Evolutionary conservation across 2,113 vertebrate genomes (phyloP).

Genomic region (Ophiodon elongatus): DNA sequence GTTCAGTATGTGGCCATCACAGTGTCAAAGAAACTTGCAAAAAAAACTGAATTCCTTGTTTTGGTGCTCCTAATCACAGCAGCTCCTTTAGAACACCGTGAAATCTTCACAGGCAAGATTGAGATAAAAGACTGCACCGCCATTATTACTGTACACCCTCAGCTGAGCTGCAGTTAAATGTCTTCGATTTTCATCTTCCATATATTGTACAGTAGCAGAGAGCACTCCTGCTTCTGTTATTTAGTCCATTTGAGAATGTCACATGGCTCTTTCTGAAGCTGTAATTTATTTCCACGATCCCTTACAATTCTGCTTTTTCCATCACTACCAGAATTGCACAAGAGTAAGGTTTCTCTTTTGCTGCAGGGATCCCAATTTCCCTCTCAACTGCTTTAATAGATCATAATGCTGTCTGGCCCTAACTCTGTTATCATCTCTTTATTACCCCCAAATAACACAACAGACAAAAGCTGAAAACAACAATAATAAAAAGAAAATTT

Average conservation of each 20-base stretch:
- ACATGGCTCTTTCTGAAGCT: neutral
- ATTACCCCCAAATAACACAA: neutral
- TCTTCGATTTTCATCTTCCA: neutral
- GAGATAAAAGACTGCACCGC: neutral
- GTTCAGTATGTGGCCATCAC: too few species aligned
- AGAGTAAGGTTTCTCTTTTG: constrained; percentile 5
- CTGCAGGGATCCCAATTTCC: neutral
- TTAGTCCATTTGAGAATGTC: neutral
- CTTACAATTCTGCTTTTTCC: neutral
- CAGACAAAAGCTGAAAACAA: constrained; percentile 6
- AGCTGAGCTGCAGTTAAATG: neutral
- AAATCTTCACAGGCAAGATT: neutral
- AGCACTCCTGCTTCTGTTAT: neutral
- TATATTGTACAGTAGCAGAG: neutral
- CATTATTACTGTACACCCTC: neutral
- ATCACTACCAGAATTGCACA: neutral
- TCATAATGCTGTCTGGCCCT: neutral
- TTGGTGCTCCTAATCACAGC: neutral
- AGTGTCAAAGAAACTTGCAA: too few species aligned
- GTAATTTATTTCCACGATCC: constrained; percentile 13
- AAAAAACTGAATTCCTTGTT: neutral
- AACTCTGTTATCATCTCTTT: neutral
- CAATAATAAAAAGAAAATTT: neutral
- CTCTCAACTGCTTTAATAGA: neutral
- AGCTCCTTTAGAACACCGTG: neutral